Base-by-base conservation (phyloP, 2,113 vertebrate genomes). In the Marcusenius ussheri region DNA sequence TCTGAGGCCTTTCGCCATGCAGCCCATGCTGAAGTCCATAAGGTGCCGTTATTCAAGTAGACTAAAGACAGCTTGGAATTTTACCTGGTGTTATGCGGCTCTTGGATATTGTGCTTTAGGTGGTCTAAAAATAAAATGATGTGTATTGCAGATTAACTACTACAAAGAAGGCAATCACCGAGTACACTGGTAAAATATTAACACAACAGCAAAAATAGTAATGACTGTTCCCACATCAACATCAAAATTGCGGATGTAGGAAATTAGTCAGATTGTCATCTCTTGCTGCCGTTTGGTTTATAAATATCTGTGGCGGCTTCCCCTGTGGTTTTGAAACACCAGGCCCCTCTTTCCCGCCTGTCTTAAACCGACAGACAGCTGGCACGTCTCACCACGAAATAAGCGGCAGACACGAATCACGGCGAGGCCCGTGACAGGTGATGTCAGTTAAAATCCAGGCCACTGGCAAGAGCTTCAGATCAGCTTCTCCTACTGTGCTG, bases 191-290 rank as follows among this genome's bases (percentile, higher is more conserved):
- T 39, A 3, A 77, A 77, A 77, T 77, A 77, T 39, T 77, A 39
- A 77, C 70, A 39, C 31, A 39, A 39, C 70, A 35, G 70, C 31
- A 24, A 35, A 31, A 77, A 39, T 6, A 51, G 50, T 51, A 51
- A 51, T 4, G 50, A 51, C 50, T 53, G 39, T 77, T 77, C 70
- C 70, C 2, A 5, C 35, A 77, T 27, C 7, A 3, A 84, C 89
- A 86, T 91, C 77, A 90, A 74, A 53, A 15, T 51, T 84, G 84
- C 42, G 88, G 50, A 90, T 88, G 31, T 90, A 85, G 88, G 87
- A 49, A 85, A 89, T 39, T 27, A 70, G 66, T 83, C 83, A 83
- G 89, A 88, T 84, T 51, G 89, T 74, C 77, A 45, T 13, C 53
- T 19, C 49, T 58, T 62, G 58, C 47, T 80, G 86, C 74, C 15